Evolutionary conservation across 1,140 invertebrate genomes (phyloP), one percentile per base, ranked within the genome.

Genomic region (Homalodisca vitripennis): DNA sequence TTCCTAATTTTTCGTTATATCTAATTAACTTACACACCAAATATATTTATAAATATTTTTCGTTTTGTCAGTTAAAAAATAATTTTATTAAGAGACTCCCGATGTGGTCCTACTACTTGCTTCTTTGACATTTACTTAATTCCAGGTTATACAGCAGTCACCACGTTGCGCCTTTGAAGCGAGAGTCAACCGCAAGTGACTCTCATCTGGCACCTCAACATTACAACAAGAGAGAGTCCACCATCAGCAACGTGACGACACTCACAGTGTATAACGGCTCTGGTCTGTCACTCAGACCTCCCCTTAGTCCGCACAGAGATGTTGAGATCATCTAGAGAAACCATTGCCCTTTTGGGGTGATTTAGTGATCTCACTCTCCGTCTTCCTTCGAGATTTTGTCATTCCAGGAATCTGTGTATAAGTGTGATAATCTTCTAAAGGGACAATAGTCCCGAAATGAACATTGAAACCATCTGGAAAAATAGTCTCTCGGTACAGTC

Each of bases 181-280:
- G 55, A 60, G 55, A 60, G n/a, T 60, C 55, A 27, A 29, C 55
- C 2, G 26, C 55, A 12, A 60, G 55, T 60, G 55, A 60, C 26
- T 22, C 22, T 30, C 55, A 60, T 24, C 26, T 60, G 2, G 26
- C 55, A 2, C 55, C 55, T 10, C 55, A 60, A 12, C 55, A 47
- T 12, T 84, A 84, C 73, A 79, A 80, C 72, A 90, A 89, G 75
- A 77, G 88, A 13, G 87, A 89, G 77, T 89, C 88, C 0, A 87
- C 86, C 12, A 85, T 86, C 1, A 89, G 87, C 51, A 88, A 89
- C 75, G 85, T 86, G 1, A 90, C 88, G 0, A 89, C 86, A n/a
- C 88, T 87, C 1, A 89, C 87, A 20, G 78, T 89, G 32, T 60
- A 60, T 24, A 60, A 60, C 55, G 55, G 55, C 3, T 60, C 55